Evolutionary conservation across 1,140 invertebrate species (phyloP).

Genomic region (Panagrolaimus sp.): DNA sequence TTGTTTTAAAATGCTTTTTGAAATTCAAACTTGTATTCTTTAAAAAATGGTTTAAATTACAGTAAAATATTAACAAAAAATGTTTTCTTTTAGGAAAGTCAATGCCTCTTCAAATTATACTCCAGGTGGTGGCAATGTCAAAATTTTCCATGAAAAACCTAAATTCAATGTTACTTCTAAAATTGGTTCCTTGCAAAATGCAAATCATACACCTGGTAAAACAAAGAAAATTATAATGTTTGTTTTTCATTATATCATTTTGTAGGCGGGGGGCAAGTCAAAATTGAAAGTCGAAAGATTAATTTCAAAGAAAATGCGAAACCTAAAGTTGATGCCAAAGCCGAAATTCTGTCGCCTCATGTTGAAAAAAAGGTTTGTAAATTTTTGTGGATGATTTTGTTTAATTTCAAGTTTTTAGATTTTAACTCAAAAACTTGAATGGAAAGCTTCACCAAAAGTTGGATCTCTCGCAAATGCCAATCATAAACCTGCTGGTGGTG

Average conservation of each 20-base stretch:
- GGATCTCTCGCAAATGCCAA: conserved; percentile 85
- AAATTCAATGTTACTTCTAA: conserved; percentile 53
- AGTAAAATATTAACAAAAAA: no score
- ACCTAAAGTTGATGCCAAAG: conserved; percentile 63
- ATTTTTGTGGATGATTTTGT: conserved; percentile 12
- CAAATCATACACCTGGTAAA: conserved; percentile 43
- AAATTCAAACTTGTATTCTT: neutral
- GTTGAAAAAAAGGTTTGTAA: conserved; percentile 40
- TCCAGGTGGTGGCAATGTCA: conserved; percentile 27
- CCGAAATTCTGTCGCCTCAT: conserved; percentile 29
- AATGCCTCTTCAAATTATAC: conserved; percentile 30
- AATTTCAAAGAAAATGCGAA: conserved; percentile 85
- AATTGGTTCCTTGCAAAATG: conserved; percentile 58
- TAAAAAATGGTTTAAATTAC: no score
- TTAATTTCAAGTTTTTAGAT: conserved; percentile 40
- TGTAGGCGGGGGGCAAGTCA: conserved; percentile 36
- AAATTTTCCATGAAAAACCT: conserved; percentile 43
- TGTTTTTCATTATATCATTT: neutral
- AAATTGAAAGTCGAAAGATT: conserved; percentile 77
- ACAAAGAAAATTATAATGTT: conserved; percentile 50
- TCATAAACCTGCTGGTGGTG: conserved; percentile 79
- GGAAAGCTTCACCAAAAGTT: conserved; percentile 80
- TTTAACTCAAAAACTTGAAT: conserved; percentile 69
- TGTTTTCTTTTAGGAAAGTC: conserved; percentile 28
- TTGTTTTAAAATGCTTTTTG: neutral